Conservation (phyloP, 2,113 vertebrate genomes). For the Calyptomena viridis region DNA sequence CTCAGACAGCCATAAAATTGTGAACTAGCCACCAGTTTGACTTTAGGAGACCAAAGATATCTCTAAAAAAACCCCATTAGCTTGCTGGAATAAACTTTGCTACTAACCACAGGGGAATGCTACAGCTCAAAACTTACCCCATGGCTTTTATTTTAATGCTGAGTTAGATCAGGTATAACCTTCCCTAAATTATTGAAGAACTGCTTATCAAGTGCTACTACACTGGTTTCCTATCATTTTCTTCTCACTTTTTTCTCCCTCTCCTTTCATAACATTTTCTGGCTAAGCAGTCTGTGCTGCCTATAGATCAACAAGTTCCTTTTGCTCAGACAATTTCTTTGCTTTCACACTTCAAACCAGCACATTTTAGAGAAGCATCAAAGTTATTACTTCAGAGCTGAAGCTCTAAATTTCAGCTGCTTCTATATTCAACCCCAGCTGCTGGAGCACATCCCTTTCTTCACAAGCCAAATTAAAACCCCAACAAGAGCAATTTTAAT, state of each 20-base stretch:
- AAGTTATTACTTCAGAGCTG: not conserved
- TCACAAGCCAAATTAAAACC: not conserved
- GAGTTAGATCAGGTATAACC: conserved; percentile 2
- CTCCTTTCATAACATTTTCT: not conserved
- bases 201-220: not conserved
- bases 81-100: conserved; percentile 19
- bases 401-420: not conserved
- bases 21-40: not conserved
- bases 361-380: not conserved
- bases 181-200: not conserved
- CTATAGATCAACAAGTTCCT: not conserved
- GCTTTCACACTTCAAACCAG: not conserved
- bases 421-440: not conserved
- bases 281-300: not conserved
- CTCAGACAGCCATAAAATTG: conserved; percentile 17
- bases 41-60: conserved; percentile 12
- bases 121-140: not conserved
- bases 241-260: not conserved
- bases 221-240: not conserved
- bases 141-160: not conserved
- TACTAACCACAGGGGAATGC: conserved; percentile 4
- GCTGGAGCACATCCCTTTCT: not conserved
- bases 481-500: not conserved
- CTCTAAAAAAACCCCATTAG: not conserved
- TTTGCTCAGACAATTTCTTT: not conserved